These are phyloP conservation scores for Gymnocheta viridis DNA, from an alignment of 2,888 invertebrate genomes.

Conservation along the genomic window DNA sequence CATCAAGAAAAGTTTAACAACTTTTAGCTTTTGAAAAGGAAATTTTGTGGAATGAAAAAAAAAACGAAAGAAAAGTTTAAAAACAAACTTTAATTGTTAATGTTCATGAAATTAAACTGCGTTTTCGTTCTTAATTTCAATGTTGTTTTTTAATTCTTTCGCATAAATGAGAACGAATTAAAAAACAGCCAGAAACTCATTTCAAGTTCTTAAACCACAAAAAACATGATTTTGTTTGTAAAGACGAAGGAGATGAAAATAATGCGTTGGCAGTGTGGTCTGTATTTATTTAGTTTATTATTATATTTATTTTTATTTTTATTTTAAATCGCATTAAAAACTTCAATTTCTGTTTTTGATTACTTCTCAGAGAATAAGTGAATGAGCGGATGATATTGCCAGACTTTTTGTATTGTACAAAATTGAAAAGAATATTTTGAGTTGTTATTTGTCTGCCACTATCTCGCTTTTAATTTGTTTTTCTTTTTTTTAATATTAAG, in stretches of 20 bases:
- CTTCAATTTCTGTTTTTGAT: constrained; percentile 69
- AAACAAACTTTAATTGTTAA: constrained; percentile 69
- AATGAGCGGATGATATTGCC: constrained; percentile 7
- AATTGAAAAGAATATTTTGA: constrained; percentile 41
- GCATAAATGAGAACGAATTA: constrained; percentile 24
- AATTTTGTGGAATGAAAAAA: constrained; percentile 24
- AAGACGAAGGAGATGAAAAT: constrained; percentile 5
- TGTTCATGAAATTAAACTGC: constrained; percentile 67
- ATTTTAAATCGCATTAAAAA: constrained; percentile 62
- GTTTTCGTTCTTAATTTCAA: constrained; percentile 66
- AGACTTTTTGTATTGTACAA: constrained; percentile 41
- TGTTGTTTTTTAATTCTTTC: constrained; percentile 40
- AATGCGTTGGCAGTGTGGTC: constrained; percentile 38
- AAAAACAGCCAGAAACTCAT: constrained; percentile 48
- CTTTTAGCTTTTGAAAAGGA: constrained; percentile 5
- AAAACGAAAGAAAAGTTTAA: constrained; percentile 53
- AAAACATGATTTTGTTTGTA: constrained; percentile 21
- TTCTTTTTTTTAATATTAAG: neutral
- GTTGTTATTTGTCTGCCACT: constrained; percentile 9
- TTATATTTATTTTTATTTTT: constrained; percentile 21
- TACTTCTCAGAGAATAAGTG: constrained; percentile 39
- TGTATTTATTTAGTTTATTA: constrained; percentile 30
- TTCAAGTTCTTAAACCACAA: constrained; percentile 51
- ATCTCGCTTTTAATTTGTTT: neutral
- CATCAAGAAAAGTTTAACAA: constrained; percentile 30